phyloP scores from a whole-genome alignment of 2,888 invertebrate genomes.

The Odontocolon sp. region DNA sequence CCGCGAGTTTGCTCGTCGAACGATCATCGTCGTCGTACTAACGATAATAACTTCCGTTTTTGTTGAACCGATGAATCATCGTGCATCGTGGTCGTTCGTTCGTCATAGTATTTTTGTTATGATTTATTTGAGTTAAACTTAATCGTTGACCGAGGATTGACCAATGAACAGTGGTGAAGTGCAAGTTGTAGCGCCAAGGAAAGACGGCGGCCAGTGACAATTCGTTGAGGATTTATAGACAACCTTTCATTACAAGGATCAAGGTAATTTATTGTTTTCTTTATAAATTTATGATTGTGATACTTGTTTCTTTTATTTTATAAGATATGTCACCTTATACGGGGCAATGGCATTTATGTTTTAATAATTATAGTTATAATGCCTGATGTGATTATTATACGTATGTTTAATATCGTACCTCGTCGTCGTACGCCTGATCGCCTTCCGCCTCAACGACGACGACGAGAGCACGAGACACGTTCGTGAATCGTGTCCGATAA shows the following conservation, averaged over 20 bases:
- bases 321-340: not conserved
- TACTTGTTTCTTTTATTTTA: not conserved
- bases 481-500: constrained; percentile 60
- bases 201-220: constrained; percentile 62
- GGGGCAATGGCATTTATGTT: too few species aligned
- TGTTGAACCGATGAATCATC: constrained; percentile 26
- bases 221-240: constrained; percentile 62
- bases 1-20: not conserved
- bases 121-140: not conserved
- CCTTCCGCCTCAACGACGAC: not conserved
- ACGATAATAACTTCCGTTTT: constrained; percentile 44
- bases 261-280: constrained; percentile 49
- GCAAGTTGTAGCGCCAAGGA: constrained; percentile 62
- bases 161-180: constrained; percentile 67
- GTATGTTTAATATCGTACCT: too few species aligned
- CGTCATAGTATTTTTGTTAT: not conserved
- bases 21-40: not conserved
- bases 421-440: not conserved
- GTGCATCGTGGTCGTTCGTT: not conserved
- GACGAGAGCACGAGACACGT: constrained; percentile 56
- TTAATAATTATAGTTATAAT: too few species aligned
- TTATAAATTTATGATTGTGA: too few species aligned
- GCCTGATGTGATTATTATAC: too few species aligned
- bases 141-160: constrained; percentile 35
- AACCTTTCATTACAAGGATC: constrained; percentile 15